Base-by-base conservation (phyloP, 1,140 invertebrate genomes). In the Zaprionus kolodkinae region DNA sequence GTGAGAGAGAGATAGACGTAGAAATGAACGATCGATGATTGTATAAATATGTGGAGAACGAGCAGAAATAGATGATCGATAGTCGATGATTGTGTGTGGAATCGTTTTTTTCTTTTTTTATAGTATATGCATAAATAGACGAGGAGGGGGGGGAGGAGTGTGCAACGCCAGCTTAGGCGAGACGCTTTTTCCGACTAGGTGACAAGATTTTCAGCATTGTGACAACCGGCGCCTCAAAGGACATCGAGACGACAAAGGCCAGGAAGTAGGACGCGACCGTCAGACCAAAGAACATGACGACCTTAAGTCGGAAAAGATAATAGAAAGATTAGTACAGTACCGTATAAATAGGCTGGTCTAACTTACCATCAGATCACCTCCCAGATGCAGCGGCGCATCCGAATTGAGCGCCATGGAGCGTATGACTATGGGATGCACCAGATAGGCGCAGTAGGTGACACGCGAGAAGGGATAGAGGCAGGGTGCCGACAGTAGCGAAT, bases 201-300 rank as follows among this genome's bases (percentile, higher is more conserved):
- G 96, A 94, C 6, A 97, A 88, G 75, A 97, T 96, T 93, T 96
- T 96, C n/a, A 97, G 93, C 95, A 97, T 96, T 76, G 96, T 96
- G 60, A 97, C 96, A 40, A 96, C 94, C 25, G 96, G 96, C 60
- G 96, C 96, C 93, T 97, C 96, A 87, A 97, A 97, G 0, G 95
- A 94, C 36, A 97, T 92, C 0, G 96, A 97, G 56, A 97, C 94
- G 13, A 96, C 87, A 91, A 97, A 97, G 0, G 96, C 95, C n/a
- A 97, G 88, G 25, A 95, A 88, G 82, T 96, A 97, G 0, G 96
- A 97, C 33, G 95, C 94, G 40, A 96, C 95, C 33, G 96, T 94
- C 83, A 96, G 95, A 17, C 96, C 96, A 78, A 96, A 93, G 93
- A 96, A 97, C 45, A 96, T 94, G 64, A 96, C 95, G 81, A 95